These are phyloP conservation scores for Campylorhamphus procurvoides DNA, from an alignment of 2,113 vertebrate genomes.

Conservation along the genomic window DNA sequence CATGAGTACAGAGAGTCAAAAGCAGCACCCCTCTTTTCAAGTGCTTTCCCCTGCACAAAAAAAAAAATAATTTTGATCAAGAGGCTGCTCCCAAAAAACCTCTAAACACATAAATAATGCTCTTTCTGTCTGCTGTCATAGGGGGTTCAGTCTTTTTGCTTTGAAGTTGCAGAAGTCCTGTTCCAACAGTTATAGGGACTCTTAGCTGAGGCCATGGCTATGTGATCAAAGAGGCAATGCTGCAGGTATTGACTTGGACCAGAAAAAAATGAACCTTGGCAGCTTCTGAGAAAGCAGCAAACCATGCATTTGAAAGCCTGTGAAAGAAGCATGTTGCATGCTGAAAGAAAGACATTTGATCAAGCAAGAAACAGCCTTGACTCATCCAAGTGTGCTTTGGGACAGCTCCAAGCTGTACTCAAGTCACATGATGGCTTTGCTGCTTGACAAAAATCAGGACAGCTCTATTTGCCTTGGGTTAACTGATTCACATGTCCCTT, in stretches of 20 bases:
- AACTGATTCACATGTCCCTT: not conserved
- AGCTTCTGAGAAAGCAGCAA: not conserved
- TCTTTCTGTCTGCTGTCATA: not conserved
- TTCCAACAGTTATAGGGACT: not conserved
- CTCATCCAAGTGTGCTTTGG: not conserved
- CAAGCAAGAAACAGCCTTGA: not conserved
- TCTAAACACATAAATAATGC: not conserved
- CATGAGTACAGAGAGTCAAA: not conserved
- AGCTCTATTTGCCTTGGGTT: not conserved
- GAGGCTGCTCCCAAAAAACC: not conserved
- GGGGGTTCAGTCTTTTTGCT: not conserved
- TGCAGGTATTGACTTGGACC: not conserved
- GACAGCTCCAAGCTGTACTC: not conserved
- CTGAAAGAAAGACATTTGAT: not conserved
- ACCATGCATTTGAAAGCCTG: not conserved
- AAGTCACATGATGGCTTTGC: not conserved
- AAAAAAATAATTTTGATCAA: not conserved
- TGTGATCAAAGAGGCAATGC: not conserved
- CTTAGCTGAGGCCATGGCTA: not conserved
- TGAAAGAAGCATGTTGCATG: not conserved
- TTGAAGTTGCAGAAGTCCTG: not conserved
- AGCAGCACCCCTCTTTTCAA: not conserved
- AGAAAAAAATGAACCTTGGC: not conserved
- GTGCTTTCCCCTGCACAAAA: not conserved
- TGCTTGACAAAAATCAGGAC: not conserved